Evolutionary conservation across 2,113 vertebrate genomes (phyloP), one percentile per base, ranked within the genome.

Genomic region (Nymphicus hollandicus): DNA sequence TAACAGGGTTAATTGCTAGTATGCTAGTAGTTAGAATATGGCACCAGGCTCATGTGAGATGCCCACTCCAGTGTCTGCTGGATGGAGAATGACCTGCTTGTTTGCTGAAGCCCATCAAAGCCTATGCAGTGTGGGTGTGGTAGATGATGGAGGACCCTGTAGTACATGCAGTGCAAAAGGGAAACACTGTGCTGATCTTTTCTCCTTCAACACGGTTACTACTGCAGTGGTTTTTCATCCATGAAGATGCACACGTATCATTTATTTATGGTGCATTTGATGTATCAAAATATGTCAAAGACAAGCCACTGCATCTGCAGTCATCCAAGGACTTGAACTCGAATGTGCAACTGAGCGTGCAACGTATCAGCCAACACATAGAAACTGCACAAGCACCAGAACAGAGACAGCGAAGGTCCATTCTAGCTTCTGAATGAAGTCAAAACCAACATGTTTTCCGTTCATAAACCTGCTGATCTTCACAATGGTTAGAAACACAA

Each of bases 61-160:
- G 78, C 27, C 3, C 2, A 3, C 7, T 88, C 50, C 49, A n/a
- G 14, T 0, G 0, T 33, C 60, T 74, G 31, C 28, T 66, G 92
- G 53, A 12, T 1, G 19, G 44, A 70, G 53, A 86, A 44, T 6
- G 22, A 53, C 27, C 47, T 19, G 10, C 41, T 58, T 4, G 13
- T 29, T 37, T 50, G 16, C 88, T 91, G 74, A 61, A 91, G 70
- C 52, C 81, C 78, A 52, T 46, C 58, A 53, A 53, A 86, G 18
- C 49, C 64, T 4, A 1, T 3, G 17, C 2, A 1, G 22, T 2
- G 47, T 0, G 6, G 16, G 17, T 17, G 15, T 1, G 46, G 52
- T 9, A 52, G 50, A 33, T 3, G 4, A 16, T 1, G 66, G 50
- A 82, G 9, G 33, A 61, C 17, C 17, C 35, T 8, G 41, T 2